phyloP scores from a whole-genome alignment of 2,888 invertebrate genomes.

The Mythimna pallens region DNA sequence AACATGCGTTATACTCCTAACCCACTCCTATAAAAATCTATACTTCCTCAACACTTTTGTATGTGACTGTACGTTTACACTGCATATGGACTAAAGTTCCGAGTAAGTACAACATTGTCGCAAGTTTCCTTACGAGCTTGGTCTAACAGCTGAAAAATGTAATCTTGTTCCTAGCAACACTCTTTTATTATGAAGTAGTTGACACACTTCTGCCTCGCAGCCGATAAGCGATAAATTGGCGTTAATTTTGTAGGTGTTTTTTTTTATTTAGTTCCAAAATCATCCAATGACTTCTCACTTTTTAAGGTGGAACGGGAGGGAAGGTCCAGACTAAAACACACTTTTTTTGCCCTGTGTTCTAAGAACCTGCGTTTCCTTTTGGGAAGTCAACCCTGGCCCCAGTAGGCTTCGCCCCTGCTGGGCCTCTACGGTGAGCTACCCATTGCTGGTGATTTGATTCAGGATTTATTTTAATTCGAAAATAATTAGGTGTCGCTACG shows the following conservation, averaged over 20 bases:
- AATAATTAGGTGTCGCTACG: no score
- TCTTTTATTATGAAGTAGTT: slow-evolving; percentile 61
- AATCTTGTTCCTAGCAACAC: slow-evolving; percentile 67
- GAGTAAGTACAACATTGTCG: slow-evolving; percentile 70
- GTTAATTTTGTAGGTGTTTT: neutral
- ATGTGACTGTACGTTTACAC: slow-evolving; percentile 58
- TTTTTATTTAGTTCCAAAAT: no score
- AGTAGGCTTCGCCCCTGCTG: no score
- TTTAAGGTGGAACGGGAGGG: no score
- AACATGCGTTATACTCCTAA: neutral
- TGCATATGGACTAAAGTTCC: slow-evolving; percentile 71
- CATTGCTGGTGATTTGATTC: neutral
- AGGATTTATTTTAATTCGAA: no score
- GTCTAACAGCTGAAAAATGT: slow-evolving; percentile 70
- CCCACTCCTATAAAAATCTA: neutral
- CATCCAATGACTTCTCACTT: no score
- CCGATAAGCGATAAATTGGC: slow-evolving; percentile 2
- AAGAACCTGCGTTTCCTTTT: no score
- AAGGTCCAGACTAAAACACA: no score
- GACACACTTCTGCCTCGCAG: slow-evolving; percentile 33
- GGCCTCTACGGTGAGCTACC: no score
- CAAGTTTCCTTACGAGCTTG: slow-evolving; percentile 64
- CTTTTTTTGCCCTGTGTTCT: no score
- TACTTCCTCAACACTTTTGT: slow-evolving; percentile 49
- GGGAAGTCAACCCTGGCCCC: no score